Base-by-base conservation (phyloP, 2,797 vertebrate genomes). In the Glyptemys insculpta region DNA sequence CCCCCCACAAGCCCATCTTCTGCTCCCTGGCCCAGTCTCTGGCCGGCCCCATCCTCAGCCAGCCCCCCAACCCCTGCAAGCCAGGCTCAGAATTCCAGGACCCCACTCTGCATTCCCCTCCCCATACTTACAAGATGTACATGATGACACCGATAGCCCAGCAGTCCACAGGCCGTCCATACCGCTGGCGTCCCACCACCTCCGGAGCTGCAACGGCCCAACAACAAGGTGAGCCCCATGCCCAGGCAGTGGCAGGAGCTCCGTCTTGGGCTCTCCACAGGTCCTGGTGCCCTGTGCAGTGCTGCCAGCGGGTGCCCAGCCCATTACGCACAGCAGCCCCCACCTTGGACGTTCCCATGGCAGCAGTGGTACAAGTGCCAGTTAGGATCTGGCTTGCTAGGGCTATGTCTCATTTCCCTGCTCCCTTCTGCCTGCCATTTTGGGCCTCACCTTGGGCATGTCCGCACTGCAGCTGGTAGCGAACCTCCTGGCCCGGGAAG, bases 71-170 rank as follows among this genome's bases (percentile, higher is more conserved):
- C 11, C 47, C 49, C 15, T 0, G 0, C 37, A 15, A 8, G 21
- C 83, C 44, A 8, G 1, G 54, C 54, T 54, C 54, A 25, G 54
- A 54, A 25, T 23, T 54, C 54, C 54, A 54, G 54, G 29, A 8
- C 62, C 54, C 59, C 79, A 54, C 5, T 15, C 4, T 92, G 85
- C 8, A 2, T 5, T 49, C 59, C 47, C 89, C 3, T 1, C 14
- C 65, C 91, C 29, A 2, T 86, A 99, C 99, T 99, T 98, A 99
- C 99, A 99, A 98, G 97, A 99, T 99, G 96, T 99, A 99, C 99
- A 99, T 99, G 98, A 99, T 99, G 98, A 99, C 99, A 0, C 99
- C 99, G 0, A 99, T 99, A 82, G 99, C 99, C 99, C 99, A 99
- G 98, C 99, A 99, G 97, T 99, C 99, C 93, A 99, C 99, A 0